These are phyloP conservation scores for Parauchenoglanis punctatus DNA, from an alignment of 2,797 vertebrate genomes.

Conservation along the genomic window DNA sequence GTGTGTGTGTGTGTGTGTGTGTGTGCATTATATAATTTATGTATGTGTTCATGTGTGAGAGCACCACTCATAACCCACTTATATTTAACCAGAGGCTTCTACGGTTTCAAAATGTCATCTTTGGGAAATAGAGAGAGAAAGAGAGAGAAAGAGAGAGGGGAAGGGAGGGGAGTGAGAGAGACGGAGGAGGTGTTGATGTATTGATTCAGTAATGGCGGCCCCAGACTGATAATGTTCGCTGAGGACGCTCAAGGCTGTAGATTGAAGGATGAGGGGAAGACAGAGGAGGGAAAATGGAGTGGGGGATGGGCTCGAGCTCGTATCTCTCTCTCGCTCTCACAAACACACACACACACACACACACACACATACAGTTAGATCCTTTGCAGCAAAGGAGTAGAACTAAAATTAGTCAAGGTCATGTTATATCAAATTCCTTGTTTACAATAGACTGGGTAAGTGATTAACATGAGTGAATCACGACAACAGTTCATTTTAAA, in stretches of 20 bases:
- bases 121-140: background rate
- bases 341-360: background rate
- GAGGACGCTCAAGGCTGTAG: slow-evolving; percentile 14
- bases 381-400: background rate
- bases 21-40: slow-evolving; percentile 5
- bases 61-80: slow-evolving; percentile 19
- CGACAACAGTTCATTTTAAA: background rate
- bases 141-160: background rate
- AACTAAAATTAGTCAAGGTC: background rate
- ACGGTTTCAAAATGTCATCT: slow-evolving; percentile 9
- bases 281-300: background rate
- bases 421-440: background rate
- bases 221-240: slow-evolving; percentile 19
- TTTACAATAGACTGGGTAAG: background rate
- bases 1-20: background rate
- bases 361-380: background rate
- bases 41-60: slow-evolving; percentile 7
- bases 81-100: slow-evolving; percentile 1
- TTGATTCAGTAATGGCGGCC: slow-evolving; percentile 24
- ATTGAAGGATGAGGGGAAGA: slow-evolving; percentile 30
- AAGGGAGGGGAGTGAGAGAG: background rate
- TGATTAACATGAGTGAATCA: too few relatives aligned
- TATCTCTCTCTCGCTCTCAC: background rate
- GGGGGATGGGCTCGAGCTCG: background rate
- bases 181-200: slow-evolving; percentile 5